These are phyloP conservation scores for Apodemus agrarius DNA, from an alignment of 2,797 vertebrate genomes.

Conservation along the genomic window DNA sequence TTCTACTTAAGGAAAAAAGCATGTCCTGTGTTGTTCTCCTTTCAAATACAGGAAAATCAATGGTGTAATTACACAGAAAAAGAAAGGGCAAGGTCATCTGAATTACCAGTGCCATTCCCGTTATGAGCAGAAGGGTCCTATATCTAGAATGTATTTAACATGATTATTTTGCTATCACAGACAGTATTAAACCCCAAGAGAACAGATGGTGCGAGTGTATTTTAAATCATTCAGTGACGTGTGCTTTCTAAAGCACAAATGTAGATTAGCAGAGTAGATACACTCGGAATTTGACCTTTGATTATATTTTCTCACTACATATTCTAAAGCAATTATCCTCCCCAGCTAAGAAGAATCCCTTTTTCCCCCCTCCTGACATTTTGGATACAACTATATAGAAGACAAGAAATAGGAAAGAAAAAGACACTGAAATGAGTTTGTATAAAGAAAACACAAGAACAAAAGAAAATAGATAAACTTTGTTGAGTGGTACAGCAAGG, in stretches of 20 bases:
- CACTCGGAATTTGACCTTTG: constrained; percentile 36
- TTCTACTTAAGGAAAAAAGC: constrained; percentile 54
- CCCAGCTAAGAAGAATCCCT: background rate
- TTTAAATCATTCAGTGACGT: constrained; percentile 72
- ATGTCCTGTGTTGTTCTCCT: background rate
- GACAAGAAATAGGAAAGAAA: background rate
- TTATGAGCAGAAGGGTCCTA: background rate
- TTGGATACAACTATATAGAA: constrained; percentile 6
- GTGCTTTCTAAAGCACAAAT: constrained; percentile 60
- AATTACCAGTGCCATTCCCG: constrained; percentile 32
- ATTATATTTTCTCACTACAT: background rate
- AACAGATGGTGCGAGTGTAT: constrained; percentile 68
- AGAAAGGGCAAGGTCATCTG: constrained; percentile 17
- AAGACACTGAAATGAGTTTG: background rate
- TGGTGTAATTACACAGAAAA: background rate
- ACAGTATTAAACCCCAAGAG: constrained; percentile 49
- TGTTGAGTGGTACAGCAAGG: background rate
- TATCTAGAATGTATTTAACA: constrained; percentile 61
- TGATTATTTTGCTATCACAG: constrained; percentile 63
- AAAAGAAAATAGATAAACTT: background rate
- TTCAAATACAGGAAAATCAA: constrained; percentile 51
- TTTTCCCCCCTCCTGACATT: background rate
- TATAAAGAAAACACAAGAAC: background rate
- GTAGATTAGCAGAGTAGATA: background rate
- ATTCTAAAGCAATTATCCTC: background rate